These are phyloP conservation scores for Hydractinia symbiolongicarpus DNA, from an alignment of 30 jellyfish, hydroid and myxozoan genomes.

Conservation along the genomic window DNA sequence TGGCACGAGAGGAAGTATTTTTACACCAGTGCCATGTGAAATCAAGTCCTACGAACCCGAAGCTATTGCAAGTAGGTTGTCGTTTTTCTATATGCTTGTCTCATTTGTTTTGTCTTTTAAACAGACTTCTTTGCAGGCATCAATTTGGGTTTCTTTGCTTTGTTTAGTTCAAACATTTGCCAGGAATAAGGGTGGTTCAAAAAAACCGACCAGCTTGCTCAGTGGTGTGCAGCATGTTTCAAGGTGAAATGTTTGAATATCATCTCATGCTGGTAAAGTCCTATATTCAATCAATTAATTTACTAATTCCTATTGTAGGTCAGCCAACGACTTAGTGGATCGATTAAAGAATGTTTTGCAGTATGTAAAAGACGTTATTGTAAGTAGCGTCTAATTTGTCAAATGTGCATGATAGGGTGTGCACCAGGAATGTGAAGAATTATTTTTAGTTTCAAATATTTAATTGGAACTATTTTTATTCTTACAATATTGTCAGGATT, in stretches of 20 bases:
- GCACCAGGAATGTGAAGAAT: too few species aligned
- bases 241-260: conserved; percentile 33
- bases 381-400: too few species aligned
- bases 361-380: conserved; percentile 84
- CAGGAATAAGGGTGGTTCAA: conserved; percentile 92
- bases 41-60: conserved; percentile 76
- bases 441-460: too few species aligned
- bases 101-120: neutral
- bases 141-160: neutral
- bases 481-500: too few species aligned
- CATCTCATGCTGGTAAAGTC: neutral
- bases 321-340: conserved; percentile 68
- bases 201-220: conserved; percentile 58
- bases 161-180: conserved; percentile 66
- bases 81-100: neutral
- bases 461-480: too few species aligned
- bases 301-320: conserved; percentile 42
- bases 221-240: conserved; percentile 82
- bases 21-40: conserved; percentile 81
- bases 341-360: conserved; percentile 56
- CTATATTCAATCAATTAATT: too few species aligned
- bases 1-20: conserved; percentile 86
- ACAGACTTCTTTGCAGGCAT: neutral
- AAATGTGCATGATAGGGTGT: too few species aligned
- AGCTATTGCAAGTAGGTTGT: conserved; percentile 77